Conservation (phyloP, 1,140 invertebrate species). For the Homalodisca vitripennis region DNA sequence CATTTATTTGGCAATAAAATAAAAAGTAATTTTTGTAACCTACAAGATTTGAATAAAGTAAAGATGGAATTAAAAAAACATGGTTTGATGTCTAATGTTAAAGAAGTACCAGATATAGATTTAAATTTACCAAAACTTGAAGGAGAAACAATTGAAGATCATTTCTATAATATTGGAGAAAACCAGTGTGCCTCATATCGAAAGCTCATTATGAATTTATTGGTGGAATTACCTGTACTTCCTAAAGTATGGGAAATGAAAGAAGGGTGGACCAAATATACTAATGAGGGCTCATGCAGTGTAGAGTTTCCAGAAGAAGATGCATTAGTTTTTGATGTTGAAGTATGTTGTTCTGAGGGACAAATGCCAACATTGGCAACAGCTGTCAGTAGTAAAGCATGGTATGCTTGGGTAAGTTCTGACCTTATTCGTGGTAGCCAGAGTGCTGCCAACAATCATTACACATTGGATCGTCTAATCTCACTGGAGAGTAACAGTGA, state of each 20-base stretch:
- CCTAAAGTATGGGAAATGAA: slow-evolving; percentile 69
- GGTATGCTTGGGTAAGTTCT: slow-evolving; percentile 86
- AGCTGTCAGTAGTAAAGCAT: slow-evolving; percentile 79
- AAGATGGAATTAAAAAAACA: slow-evolving; percentile 63
- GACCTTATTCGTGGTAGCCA: slow-evolving; percentile 53
- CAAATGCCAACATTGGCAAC: slow-evolving; percentile 86
- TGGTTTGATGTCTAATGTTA: slow-evolving; percentile 62
- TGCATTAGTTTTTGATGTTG: slow-evolving; percentile 92
- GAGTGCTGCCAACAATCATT: slow-evolving; percentile 50
- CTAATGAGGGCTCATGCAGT: slow-evolving; percentile 46
- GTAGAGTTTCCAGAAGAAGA: slow-evolving; percentile 75
- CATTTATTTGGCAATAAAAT: slow-evolving; percentile 65
- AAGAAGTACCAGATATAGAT: slow-evolving; percentile 64
- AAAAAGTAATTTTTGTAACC: slow-evolving; percentile 11
- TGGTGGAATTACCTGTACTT: slow-evolving; percentile 55
- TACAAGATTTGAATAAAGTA: slow-evolving; percentile 53
- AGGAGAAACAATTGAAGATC: slow-evolving; percentile 79
- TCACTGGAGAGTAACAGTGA: slow-evolving; percentile 69
- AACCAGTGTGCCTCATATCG: slow-evolving; percentile 73
- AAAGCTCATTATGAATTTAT: slow-evolving; percentile 59
- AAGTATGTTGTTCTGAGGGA: slow-evolving; percentile 85
- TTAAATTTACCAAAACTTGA: slow-evolving; percentile 73
- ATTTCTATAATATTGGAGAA: slow-evolving; percentile 82
- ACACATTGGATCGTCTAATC: slow-evolving; percentile 71
- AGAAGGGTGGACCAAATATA: slow-evolving; percentile 88